Base-by-base conservation (phyloP, 2,113 vertebrate species). In the Probosciger aterrimus region DNA sequence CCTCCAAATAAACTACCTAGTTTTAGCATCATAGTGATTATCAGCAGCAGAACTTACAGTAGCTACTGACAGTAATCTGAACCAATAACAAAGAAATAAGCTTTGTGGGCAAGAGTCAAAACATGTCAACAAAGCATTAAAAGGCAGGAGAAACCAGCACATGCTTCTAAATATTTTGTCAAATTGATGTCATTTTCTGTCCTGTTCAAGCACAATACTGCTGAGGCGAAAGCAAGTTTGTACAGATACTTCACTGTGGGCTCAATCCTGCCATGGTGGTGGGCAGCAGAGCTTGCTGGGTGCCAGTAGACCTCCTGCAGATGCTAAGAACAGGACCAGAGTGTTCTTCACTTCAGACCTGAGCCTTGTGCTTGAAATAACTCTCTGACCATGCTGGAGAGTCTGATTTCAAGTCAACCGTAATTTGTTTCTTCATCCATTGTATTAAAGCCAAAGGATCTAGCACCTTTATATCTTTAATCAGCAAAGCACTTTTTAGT, bases 241-340 rank as follows among this genome's bases (percentile, higher is more conserved):
- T 22, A 85, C 39, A 84, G 68, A 78, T 10, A 39, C 17, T 23
- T 28, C 0, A 0, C 1, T 73, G 31, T 44, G 59, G 31, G 24
- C 27, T 90, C 44, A 77, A 0, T 62, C 35, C 31, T 86, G 53
- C 31, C 64, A 25, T 9, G n/a, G 37, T 60, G 12, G 41, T 57
- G n/a, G 70, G 53, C 13, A 84, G 64, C 24, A 75, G 53, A 69
- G 22, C 37, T 83, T 74, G 49, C n/a, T 65, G 30, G 10, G 20
- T 35, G 47, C 9, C 52, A 52, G 1, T 0, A 0, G 33, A 27
- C 16, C 16, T 71, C 11, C 30, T 76, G 63, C 20, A 69, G 53
- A 41, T 46, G 7, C 15, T 63, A 19, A 19, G 13, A 79, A 28
- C 10, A 50, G 75, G 60, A 74, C 4, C 23, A 50, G 19, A 27